Evolutionary conservation across 2,797 vertebrate genomes (phyloP).

Genomic region (Acanthornis magna): DNA sequence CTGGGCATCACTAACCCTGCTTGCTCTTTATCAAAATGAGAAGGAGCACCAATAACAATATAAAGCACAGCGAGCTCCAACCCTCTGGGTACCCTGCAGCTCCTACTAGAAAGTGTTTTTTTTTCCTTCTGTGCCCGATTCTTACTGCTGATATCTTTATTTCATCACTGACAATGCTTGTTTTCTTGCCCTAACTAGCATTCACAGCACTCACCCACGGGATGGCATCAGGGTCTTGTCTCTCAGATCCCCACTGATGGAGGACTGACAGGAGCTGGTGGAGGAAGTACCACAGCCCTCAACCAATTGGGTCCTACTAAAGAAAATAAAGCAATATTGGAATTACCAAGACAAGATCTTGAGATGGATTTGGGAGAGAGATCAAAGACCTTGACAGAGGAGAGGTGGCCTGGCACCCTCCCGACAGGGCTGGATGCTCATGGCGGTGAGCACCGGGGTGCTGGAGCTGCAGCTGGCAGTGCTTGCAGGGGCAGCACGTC

Average conservation of each 20-base stretch:
- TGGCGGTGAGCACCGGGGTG: not conserved
- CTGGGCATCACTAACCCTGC: not conserved
- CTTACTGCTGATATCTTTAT: not conserved
- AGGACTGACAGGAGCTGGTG: not conserved
- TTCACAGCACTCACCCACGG: conserved; percentile 59
- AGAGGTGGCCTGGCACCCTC: not conserved
- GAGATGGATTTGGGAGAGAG: not conserved
- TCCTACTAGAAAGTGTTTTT: not conserved
- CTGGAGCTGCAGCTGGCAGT: not conserved
- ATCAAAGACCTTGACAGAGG: not conserved
- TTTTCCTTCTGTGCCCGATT: not conserved
- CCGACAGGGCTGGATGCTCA: not conserved
- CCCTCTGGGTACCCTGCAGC: not conserved
- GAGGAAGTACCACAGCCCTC: not conserved
- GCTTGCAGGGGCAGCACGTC: not conserved
- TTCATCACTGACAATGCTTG: not conserved
- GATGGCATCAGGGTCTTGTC: conserved; percentile 54
- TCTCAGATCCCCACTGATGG: not conserved
- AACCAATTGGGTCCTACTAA: not conserved
- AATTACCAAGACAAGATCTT: not conserved
- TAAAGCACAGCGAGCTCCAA: fast-evolving
- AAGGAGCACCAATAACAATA: not conserved
- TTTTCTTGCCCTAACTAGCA: not conserved
- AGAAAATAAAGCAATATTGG: not conserved
- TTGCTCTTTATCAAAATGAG: not conserved